Evolutionary conservation across 2,888 invertebrate species (phyloP), one percentile per base, ranked within the genome.

Genomic region (Anodontia alba): DNA sequence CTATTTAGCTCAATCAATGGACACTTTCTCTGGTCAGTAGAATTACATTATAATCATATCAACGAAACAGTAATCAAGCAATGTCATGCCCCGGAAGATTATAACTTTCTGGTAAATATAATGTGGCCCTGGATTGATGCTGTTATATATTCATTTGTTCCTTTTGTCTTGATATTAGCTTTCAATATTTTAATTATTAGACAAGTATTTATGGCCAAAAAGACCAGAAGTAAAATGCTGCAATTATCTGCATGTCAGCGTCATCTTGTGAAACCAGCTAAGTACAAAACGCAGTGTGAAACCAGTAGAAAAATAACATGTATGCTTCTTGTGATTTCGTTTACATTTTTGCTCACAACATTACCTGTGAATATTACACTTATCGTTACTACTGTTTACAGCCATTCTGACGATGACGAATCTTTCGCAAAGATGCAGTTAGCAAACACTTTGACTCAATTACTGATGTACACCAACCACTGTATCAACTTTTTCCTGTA

Each of bases 121-220:
- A 87, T 92, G 20, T 93, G 93, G 93, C 92, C 93, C 0, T 93
- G 93, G 93, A 89, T 93, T 1, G 93, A 93, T 76, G 91, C 91
- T n/a, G 69, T 88, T 23, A 83, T 93, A 26, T 93, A 93, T 86
- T 92, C 92, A 0, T 91, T 93, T 73, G 78, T 92, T n/a, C 93
- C 93, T 7, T 92, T 93, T 78, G 72, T 91, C 3, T 76, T 92
- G 23, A 93, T 93, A 38, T 42, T 79, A 38, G 69, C 79, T 1
- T 74, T 86, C 1, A 88, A 88, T 57, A 79, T 67, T 46, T 42
- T 85, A 26, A 88, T 87, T 17, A 80, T 88, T 2, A 62, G 73
- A 66, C 80, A 83, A 7, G 85, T 88, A n/a, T 79, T 86, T 36
- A 62, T 73, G 7, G 86, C 88, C 0, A 80, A 79, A 17, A 70